phyloP scores from a whole-genome alignment of 2,797 vertebrate species.

The Acanthis flammea region DNA sequence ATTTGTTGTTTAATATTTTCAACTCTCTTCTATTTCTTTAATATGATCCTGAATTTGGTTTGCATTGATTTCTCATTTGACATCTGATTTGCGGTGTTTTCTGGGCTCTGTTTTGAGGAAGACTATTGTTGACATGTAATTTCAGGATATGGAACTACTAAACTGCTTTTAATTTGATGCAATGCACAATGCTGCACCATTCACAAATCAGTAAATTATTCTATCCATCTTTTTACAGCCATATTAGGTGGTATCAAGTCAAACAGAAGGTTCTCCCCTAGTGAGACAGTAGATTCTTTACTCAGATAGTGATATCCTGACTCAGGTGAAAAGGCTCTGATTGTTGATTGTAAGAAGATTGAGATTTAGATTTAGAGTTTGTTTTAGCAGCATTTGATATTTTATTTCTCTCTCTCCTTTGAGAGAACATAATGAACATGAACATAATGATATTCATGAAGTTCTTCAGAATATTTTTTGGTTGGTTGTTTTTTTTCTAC shows the following conservation, averaged over 20 bases:
- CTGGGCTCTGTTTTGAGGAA: background rate
- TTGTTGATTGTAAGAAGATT: background rate
- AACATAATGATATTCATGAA: background rate
- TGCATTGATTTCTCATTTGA: background rate
- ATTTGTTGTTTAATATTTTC: background rate
- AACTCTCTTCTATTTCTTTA: background rate
- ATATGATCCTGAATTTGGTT: background rate
- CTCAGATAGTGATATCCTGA: conserved; percentile 79
- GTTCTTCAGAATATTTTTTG: background rate
- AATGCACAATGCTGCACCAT: conserved; percentile 80
- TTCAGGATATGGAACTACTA: background rate
- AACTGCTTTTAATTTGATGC: background rate
- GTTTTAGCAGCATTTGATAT: background rate
- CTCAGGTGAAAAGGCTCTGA: conserved; percentile 74
- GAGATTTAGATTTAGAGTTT: background rate
- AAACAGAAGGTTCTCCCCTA: conserved; percentile 78
- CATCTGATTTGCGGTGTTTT: background rate
- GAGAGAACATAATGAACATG: background rate
- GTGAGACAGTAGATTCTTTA: conserved; percentile 81
- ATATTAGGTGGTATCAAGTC: conserved; percentile 78
- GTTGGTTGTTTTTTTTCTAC: background rate
- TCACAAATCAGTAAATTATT: conserved; percentile 83
- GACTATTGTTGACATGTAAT: background rate
- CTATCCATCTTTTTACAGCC: conserved; percentile 76
- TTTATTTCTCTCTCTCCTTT: background rate